phyloP scores from a whole-genome alignment of 1,140 invertebrate genomes.

The Papilio polyxenes region DNA sequence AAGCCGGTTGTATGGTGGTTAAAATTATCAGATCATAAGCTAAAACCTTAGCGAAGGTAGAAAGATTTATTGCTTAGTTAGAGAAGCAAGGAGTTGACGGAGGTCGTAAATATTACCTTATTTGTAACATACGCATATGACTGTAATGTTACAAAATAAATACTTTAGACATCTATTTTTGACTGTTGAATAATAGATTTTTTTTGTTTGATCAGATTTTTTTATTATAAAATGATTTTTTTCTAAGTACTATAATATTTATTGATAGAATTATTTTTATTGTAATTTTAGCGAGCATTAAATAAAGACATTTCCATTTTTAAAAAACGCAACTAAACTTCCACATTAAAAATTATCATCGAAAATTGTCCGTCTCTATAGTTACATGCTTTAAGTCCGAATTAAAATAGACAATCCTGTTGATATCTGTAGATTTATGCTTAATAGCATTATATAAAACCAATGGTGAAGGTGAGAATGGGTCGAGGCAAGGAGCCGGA shows the following conservation, averaged over 20 bases:
- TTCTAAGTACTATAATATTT: no score
- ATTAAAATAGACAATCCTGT: not conserved
- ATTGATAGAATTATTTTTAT: no score
- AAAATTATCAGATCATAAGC: slow-evolving; percentile 62
- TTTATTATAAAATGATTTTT: no score
- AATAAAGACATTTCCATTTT: no score
- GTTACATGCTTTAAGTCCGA: no score
- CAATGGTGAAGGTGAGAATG: slow-evolving; percentile 49
- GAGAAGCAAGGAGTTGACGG: not conserved
- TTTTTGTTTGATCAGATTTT: not conserved
- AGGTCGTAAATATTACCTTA: not conserved
- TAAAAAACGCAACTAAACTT: no score
- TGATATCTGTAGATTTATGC: not conserved
- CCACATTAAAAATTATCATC: no score
- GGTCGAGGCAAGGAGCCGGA: slow-evolving; percentile 74
- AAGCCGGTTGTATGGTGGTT: slow-evolving; percentile 49
- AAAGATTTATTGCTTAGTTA: slow-evolving; percentile 50
- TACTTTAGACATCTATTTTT: not conserved
- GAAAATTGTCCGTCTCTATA: no score
- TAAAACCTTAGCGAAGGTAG: slow-evolving; percentile 45
- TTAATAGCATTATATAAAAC: not conserved
- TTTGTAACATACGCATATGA: not conserved
- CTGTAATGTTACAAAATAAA: not conserved
- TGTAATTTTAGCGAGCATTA: no score
- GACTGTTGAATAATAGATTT: not conserved